Percentiles rank a stretch among this genome's conserved stretches.
These are phyloP conservation scores for Heterodera filipjevi DNA, from an alignment of 2,888 invertebrate species.

Conservation along the genomic window DNA sequence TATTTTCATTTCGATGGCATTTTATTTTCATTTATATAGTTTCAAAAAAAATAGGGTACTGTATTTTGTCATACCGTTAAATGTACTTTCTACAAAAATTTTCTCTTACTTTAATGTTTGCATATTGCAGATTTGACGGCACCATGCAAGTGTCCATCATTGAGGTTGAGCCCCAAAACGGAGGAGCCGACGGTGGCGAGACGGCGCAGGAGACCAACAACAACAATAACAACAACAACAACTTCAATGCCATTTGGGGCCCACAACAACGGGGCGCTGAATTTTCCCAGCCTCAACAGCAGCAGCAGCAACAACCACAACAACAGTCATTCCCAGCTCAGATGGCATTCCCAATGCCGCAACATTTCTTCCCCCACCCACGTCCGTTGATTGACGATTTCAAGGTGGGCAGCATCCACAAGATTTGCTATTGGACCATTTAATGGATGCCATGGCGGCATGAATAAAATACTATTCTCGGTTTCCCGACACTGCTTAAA, in stretches of 20 bases:
- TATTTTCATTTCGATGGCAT: too few species aligned
- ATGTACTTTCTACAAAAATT: too few species aligned
- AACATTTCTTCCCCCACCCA: conserved; percentile 33
- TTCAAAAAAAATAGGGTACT: too few species aligned
- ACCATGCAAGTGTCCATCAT: conserved; percentile 62
- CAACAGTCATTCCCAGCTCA: conserved; percentile 26
- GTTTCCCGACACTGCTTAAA: too few species aligned
- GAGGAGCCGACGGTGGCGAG: background rate
- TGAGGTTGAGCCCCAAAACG: conserved; percentile 51
- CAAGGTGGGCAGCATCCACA: conserved; percentile 18
- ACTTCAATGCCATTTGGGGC: background rate
- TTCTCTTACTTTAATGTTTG: background rate
- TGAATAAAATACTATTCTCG: too few species aligned
- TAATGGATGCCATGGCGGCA: background rate
- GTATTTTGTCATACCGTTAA: too few species aligned
- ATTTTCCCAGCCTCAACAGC: conserved; percentile 6
- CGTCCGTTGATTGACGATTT: conserved; percentile 17
- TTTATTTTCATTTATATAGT: too few species aligned
- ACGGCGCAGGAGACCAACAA: background rate
- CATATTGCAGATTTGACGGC: conserved; percentile 48
- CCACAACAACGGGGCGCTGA: background rate
- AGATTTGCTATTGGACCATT: too few species aligned
- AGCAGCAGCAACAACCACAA: conserved; percentile 11
- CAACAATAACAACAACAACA: conserved; percentile 5
- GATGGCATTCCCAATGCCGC: conserved; percentile 7